Evolutionary conservation across 2,797 vertebrate species (phyloP), one percentile per base, ranked within the genome.

Genomic region (Sebastolobus alascanus): DNA sequence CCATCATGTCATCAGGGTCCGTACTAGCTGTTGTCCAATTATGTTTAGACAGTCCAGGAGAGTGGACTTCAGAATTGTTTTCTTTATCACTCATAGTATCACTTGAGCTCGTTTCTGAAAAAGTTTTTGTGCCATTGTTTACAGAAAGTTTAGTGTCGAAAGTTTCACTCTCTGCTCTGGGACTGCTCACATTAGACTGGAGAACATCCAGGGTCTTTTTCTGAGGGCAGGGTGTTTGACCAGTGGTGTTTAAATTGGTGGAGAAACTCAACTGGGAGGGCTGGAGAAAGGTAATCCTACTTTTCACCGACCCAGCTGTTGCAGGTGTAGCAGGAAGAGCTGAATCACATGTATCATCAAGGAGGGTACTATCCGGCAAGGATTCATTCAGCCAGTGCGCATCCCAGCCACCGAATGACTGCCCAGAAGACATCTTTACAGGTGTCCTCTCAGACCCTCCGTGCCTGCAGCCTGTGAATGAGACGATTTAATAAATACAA

Each of bases 321-420:
- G 52, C 8, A 60, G 89, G 84, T 2, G 82, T 73, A n/a, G 66
- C 37, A 14, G 64, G 72, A 61, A 73, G 46, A 59, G 9, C 35
- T 0, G 75, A 77, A 61, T 90, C 84, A 38, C 14, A 63, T 0
- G 89, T 90, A 3, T 35, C n/a, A 55, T 93, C 88, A 14, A 88
- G 61, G 1, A 93, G 31, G 8, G 86, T 87, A 0, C 91, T 68
- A 54, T 94, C 93, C 33, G 93, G 91, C 12, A 94, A 70, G 56
- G 1, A 72, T 75, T 93, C 85, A 11, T 68, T 6, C 16, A 94
- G 60, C 60, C 83, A 87, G 52, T 8, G 20, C 33, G 65, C 4
- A 27, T 59, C 25, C 1, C 11, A 22, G 4, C 13, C 35, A 27
- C 9, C 3, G 1, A 31, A 9, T 12, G 70, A 7, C 20, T 0